Evolutionary conservation across 1,140 invertebrate species (phyloP).

Genomic region (Drosophila kikkawai): DNA sequence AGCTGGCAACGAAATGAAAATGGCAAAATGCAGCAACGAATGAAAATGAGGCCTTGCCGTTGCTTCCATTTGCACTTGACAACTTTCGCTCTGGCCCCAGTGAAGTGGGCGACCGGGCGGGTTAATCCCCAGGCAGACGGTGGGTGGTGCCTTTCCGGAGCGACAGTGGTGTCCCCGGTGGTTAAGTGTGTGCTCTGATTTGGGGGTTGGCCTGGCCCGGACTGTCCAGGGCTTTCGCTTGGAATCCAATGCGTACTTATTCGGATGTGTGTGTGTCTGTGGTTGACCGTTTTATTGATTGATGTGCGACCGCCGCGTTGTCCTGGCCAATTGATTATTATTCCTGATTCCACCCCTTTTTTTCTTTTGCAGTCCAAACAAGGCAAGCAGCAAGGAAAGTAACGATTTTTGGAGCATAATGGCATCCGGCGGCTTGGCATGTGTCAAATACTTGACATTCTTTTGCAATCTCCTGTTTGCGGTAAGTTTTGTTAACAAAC

Average conservation of each 20-base stretch:
- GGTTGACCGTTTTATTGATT: slow-evolving; percentile 71
- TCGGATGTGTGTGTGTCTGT: slow-evolving; percentile 36
- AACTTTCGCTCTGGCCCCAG: slow-evolving; percentile 12
- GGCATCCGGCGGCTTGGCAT: slow-evolving; percentile 90
- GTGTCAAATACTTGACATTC: slow-evolving; percentile 93
- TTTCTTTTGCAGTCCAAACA: slow-evolving; percentile 30
- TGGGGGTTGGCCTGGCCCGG: slow-evolving; percentile 56
- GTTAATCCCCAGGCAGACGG: slow-evolving; percentile 62
- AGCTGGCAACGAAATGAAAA: slow-evolving; percentile 53
- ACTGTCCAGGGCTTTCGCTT: slow-evolving; percentile 14
- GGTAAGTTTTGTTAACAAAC: slow-evolving; percentile 87
- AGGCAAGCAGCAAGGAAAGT: slow-evolving; percentile 25
- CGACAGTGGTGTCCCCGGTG: slow-evolving; percentile 14
- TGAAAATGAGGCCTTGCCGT: slow-evolving; percentile 29
- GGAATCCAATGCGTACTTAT: slow-evolving; percentile 24
- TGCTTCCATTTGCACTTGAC: slow-evolving; percentile 17
- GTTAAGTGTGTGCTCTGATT: slow-evolving; percentile 67
- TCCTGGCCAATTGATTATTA: slow-evolving; percentile 51
- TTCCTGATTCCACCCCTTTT: slow-evolving; percentile 30
- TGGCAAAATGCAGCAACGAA: slow-evolving; percentile 8
- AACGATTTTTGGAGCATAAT: slow-evolving; percentile 59
- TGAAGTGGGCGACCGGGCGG: slow-evolving; percentile 17
- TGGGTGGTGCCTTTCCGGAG: slow-evolving; percentile 22
- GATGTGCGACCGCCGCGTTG: slow-evolving; percentile 27
- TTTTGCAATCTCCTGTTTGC: slow-evolving; percentile 94